A percentile compares a stretch with the other conserved stretches of the same genome.
Conservation (phyloP, 2,113 vertebrate genomes). For the Tetrao urogallus region DNA sequence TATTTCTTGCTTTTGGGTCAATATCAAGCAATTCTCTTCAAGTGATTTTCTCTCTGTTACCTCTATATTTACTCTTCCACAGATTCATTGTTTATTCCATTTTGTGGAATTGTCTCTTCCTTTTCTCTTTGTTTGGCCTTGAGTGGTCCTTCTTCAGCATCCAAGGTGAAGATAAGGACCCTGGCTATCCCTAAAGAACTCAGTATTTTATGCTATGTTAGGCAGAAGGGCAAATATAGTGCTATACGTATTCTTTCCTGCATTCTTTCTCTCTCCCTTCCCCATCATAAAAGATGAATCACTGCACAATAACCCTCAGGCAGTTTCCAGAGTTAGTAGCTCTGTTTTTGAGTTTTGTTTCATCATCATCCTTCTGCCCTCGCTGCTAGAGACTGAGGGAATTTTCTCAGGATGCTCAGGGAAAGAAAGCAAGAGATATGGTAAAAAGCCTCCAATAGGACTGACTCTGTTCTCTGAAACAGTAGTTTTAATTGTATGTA, state of each 20-base stretch:
- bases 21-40: background rate
- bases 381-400: background rate
- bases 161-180: background rate
- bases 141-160: background rate
- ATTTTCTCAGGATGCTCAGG: background rate
- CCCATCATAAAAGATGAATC: background rate
- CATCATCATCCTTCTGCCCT: background rate
- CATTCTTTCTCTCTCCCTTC: background rate
- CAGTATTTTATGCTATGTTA: background rate
- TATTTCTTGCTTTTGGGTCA: background rate
- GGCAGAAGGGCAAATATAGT: background rate
- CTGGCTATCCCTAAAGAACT: background rate
- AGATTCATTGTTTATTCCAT: background rate
- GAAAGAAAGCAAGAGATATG: background rate
- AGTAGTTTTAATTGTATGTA: background rate
- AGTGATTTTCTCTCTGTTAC: background rate
- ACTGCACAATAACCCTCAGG: background rate
- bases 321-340: background rate
- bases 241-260: background rate
- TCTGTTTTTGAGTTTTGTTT: background rate
- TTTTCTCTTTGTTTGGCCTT: background rate
- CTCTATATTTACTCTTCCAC: background rate
- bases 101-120: background rate
- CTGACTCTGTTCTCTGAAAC: background rate
- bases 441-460: background rate